Percentiles rank a stretch among this genome's conserved stretches.
Conservation (phyloP, 2,113 vertebrate species). For the Proteles cristata region DNA sequence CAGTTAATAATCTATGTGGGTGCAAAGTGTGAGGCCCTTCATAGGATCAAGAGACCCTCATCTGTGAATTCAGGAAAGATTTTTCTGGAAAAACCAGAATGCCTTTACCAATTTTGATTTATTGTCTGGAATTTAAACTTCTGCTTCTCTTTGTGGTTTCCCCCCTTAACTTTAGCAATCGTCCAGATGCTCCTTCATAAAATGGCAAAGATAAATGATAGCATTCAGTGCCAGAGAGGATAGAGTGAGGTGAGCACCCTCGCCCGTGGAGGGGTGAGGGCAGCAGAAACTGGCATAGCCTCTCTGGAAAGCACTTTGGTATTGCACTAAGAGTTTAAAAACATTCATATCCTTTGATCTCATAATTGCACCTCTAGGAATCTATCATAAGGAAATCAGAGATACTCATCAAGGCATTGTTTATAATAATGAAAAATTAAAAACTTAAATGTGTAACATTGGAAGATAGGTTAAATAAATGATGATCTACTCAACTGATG, state of each 20-base stretch:
- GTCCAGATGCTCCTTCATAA: not conserved
- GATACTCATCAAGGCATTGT: not conserved
- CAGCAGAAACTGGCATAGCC: not conserved
- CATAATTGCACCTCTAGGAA: slow-evolving; percentile 39
- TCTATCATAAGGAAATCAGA: slow-evolving; percentile 27
- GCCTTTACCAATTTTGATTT: not conserved
- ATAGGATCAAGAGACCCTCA: not conserved
- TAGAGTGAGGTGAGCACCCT: not conserved
- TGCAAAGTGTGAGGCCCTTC: not conserved
- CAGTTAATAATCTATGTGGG: not conserved
- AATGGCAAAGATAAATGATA: not conserved
- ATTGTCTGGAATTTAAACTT: slow-evolving; percentile 38
- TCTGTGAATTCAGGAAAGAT: not conserved
- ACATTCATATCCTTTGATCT: not conserved
- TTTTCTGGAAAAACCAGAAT: not conserved
- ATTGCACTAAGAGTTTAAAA: not conserved
- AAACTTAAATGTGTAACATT: slow-evolving; percentile 30
- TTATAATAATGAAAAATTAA: slow-evolving; percentile 53
- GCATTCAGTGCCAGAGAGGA: no score
- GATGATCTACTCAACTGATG: not conserved
- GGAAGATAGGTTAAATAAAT: slow-evolving; percentile 44
- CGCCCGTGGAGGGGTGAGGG: not conserved
- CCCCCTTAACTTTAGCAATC: not conserved
- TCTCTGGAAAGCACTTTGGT: not conserved
- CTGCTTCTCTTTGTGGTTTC: not conserved